These are phyloP conservation scores for Scleropages formosus DNA, from an alignment of 2,797 vertebrate species.

Conservation along the genomic window DNA sequence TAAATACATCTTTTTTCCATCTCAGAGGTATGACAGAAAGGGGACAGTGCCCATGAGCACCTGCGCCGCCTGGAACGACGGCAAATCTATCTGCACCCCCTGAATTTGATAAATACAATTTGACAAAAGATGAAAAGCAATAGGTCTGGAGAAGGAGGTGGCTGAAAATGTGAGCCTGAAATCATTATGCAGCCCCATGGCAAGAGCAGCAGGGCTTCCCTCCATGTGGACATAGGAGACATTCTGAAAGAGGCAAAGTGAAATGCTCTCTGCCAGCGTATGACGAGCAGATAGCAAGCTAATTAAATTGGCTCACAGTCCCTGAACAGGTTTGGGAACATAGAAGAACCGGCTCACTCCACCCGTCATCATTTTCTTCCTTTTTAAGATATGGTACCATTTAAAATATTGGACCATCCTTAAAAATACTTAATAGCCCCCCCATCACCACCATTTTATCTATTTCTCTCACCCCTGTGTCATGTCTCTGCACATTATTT, in stretches of 20 bases:
- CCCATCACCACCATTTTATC: not conserved
- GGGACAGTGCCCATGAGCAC: conserved; percentile 19
- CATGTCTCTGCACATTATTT: not conserved
- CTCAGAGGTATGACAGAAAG: conserved; percentile 20
- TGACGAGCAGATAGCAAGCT: conserved; percentile 53
- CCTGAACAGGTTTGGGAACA: conserved; percentile 52
- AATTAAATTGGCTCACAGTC: conserved; percentile 59
- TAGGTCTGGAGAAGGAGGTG: conserved; percentile 27
- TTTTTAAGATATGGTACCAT: conserved; percentile 1
- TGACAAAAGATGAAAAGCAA: conserved; percentile 21
- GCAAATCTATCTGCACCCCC: conserved; percentile 26
- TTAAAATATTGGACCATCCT: not conserved
- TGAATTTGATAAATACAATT: conserved; percentile 39
- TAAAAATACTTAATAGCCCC: not conserved
- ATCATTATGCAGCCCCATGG: conserved; percentile 42
- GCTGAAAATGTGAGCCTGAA: conserved; percentile 30
- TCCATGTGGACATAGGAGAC: conserved; percentile 35
- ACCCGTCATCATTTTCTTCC: conserved; percentile 34
- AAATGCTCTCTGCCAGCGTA: conserved; percentile 36
- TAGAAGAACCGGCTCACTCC: conserved; percentile 15
- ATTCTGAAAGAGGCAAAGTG: conserved; percentile 31
- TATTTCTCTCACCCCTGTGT: not conserved
- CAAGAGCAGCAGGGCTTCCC: conserved; percentile 23
- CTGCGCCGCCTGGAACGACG: conserved; percentile 21
- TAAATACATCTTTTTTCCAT: conserved; percentile 24